Percentiles rank a stretch among this genome's conserved stretches.
These are phyloP conservation scores for Drosophila rubida DNA, from an alignment of 2,888 invertebrate genomes.

Conservation along the genomic window DNA sequence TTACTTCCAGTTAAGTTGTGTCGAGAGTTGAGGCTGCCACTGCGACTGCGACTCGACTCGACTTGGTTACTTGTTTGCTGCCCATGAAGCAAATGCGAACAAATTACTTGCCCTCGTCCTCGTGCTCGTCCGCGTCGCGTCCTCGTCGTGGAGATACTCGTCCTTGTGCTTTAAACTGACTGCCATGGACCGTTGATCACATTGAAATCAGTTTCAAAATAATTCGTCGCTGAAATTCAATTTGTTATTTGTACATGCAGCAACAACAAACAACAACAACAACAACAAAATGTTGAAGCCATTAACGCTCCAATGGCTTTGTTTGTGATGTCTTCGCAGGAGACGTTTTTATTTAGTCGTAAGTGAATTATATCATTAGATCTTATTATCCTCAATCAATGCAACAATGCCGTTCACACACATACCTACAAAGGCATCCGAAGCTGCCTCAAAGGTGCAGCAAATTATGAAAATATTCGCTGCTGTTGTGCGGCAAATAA, in stretches of 20 bases:
- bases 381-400: slow-evolving; percentile 54
- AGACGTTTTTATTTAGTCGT: slow-evolving; percentile 56
- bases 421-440: background rate
- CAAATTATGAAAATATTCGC: slow-evolving; percentile 23
- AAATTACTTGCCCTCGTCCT: slow-evolving; percentile 47
- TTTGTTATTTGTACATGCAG: slow-evolving; percentile 75
- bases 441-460: slow-evolving; percentile 6
- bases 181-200: slow-evolving; percentile 70
- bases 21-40: slow-evolving; percentile 31
- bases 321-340: slow-evolving; percentile 48
- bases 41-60: slow-evolving; percentile 19
- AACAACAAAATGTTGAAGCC: slow-evolving; percentile 39
- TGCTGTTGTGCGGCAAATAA: slow-evolving; percentile 21
- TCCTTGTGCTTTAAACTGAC: slow-evolving; percentile 64
- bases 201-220: slow-evolving; percentile 80
- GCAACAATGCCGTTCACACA: slow-evolving; percentile 7
- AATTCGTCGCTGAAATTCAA: slow-evolving; percentile 76
- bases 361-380: slow-evolving; percentile 77
- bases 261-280: background rate
- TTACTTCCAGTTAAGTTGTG: slow-evolving; percentile 43
- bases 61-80: slow-evolving; percentile 42
- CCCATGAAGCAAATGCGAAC: slow-evolving; percentile 34
- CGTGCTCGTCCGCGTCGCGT: too few species aligned
- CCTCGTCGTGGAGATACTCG: slow-evolving; percentile 5
- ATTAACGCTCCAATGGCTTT: slow-evolving; percentile 74